Evolutionary conservation across 2,797 vertebrate genomes (phyloP).

Genomic region (Anniella stebbinsi): DNA sequence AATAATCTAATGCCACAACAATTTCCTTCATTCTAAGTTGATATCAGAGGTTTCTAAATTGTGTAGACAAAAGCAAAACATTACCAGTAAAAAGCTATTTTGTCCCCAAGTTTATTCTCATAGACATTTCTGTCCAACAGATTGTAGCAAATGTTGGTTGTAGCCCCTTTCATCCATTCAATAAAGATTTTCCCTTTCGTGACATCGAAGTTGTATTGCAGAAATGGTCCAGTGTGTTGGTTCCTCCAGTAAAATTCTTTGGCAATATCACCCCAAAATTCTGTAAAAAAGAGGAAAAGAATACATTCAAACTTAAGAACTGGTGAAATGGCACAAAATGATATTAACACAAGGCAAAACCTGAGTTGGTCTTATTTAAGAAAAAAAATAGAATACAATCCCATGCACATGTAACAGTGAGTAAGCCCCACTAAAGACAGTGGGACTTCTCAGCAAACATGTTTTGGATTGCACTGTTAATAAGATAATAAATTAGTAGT

Average conservation of each 20-base stretch:
- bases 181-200: constrained; percentile 93
- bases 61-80: neutral
- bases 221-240: constrained; percentile 85
- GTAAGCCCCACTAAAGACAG: neutral
- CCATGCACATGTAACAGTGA: neutral
- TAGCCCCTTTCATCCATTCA: constrained; percentile 97
- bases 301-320: neutral
- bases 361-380: neutral
- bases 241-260: constrained; percentile 97
- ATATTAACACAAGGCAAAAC: neutral
- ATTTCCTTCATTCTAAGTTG: neutral
- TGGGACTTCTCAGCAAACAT: neutral
- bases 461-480: neutral
- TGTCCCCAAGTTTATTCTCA: constrained; percentile 91
- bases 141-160: constrained; percentile 98
- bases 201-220: constrained; percentile 96
- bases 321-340: no score
- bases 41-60: accelerated
- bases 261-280: constrained; percentile 92
- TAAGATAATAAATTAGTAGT: no score
- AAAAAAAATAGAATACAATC: neutral
- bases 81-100: constrained; percentile 96
- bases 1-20: neutral
- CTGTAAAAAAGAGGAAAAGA: constrained; percentile 72
- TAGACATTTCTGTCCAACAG: constrained; percentile 91